These are phyloP conservation scores for Origma solitaria DNA, from an alignment of 2,113 vertebrate genomes.

Conservation along the genomic window DNA sequence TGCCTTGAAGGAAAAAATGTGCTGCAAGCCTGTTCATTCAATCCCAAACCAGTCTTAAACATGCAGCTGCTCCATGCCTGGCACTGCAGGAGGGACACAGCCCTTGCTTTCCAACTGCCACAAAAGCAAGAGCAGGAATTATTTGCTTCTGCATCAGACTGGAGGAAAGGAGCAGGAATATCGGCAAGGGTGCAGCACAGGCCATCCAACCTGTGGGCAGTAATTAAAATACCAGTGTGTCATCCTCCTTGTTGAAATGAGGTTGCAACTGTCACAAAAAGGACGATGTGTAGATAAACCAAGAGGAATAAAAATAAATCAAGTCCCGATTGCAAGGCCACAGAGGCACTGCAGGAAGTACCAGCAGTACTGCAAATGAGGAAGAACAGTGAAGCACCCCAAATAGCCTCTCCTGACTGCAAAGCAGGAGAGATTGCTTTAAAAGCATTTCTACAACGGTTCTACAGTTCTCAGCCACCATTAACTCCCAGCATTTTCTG, in stretches of 20 bases:
- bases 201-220: background rate
- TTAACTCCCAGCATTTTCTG: background rate
- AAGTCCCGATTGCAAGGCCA: background rate
- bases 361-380: background rate
- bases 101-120: background rate
- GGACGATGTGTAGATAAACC: background rate
- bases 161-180: background rate
- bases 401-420: background rate
- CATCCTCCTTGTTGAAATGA: background rate
- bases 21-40: background rate
- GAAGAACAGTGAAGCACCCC: background rate
- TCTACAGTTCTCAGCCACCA: background rate
- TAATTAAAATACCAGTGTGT: background rate
- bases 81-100: background rate
- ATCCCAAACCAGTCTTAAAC: background rate
- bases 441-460: background rate
- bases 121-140: background rate
- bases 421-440: background rate
- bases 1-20: background rate
- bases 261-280: background rate
- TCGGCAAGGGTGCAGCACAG: background rate
- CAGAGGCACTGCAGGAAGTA: background rate
- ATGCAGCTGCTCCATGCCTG: background rate
- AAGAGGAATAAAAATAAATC: background rate
- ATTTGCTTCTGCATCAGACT: background rate